Evolutionary conservation across 2,888 invertebrate species (phyloP).

Genomic region (Phengaris alcon): DNA sequence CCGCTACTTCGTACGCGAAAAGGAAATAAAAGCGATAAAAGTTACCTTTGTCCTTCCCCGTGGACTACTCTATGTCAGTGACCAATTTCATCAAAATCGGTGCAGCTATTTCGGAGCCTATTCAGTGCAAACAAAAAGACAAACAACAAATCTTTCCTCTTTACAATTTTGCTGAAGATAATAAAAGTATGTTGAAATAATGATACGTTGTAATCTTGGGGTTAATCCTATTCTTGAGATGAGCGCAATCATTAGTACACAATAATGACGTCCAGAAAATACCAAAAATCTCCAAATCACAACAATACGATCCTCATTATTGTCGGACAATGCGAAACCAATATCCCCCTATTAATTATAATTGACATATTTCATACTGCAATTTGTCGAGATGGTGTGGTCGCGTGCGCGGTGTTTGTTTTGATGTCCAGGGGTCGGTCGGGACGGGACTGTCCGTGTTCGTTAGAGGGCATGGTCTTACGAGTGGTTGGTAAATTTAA

Average conservation of each 20-base stretch:
- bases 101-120: too few species aligned
- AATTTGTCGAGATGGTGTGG: conserved; percentile 66
- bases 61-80: not conserved
- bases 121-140: too few species aligned
- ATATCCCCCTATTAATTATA: conserved; percentile 76
- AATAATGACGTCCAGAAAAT: conserved; percentile 7
- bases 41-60: too few species aligned
- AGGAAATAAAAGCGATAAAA: too few species aligned
- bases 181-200: not conserved
- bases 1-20: too few species aligned
- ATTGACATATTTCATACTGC: conserved; percentile 75
- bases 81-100: conserved; percentile 6
- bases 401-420: conserved; percentile 72
- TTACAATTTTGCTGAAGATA: too few species aligned
- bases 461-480: conserved; percentile 42
- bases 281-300: conserved; percentile 30
- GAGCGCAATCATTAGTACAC: not conserved
- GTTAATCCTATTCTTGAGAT: not conserved
- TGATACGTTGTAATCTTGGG: not conserved
- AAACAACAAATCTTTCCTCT: too few species aligned
- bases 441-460: conserved; percentile 50
- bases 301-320: conserved; percentile 46
- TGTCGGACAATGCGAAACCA: conserved; percentile 60
- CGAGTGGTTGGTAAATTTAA: conserved; percentile 1
- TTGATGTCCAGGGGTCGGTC: conserved; percentile 71